Percentiles rank a stretch among this genome's conserved stretches.
Evolutionary conservation across 2,888 invertebrate genomes (phyloP).

Genomic region (Acanthacorydalis orientalis): DNA sequence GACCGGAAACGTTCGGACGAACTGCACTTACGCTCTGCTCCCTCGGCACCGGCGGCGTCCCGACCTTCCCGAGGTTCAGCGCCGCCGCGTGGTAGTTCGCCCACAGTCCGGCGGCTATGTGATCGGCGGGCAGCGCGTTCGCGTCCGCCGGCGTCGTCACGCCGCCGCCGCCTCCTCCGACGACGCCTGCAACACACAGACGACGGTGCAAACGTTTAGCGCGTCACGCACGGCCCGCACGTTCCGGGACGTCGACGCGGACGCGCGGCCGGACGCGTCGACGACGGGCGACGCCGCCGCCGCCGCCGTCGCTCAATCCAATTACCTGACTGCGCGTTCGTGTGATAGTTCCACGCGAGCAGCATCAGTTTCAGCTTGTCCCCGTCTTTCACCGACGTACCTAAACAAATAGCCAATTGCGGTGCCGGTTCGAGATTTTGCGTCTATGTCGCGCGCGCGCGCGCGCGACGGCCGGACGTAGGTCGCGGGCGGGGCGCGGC

Average conservation of each 20-base stretch:
- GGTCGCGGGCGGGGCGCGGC: too few species aligned
- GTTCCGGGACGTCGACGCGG: too few species aligned
- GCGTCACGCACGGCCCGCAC: neutral
- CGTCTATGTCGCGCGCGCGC: too few species aligned
- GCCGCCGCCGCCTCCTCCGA: constrained; percentile 19
- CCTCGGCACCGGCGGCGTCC: constrained; percentile 34
- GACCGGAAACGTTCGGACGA: too few species aligned
- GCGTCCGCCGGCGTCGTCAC: neutral
- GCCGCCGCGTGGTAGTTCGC: constrained; percentile 63
- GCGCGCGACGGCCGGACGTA: too few species aligned
- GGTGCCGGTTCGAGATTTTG: too few species aligned
- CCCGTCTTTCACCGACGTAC: constrained; percentile 56
- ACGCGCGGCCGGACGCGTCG: too few species aligned
- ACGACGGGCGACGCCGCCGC: too few species aligned
- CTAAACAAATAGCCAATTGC: constrained; percentile 29
- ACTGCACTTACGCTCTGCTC: constrained; percentile 50
- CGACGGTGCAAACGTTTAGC: neutral
- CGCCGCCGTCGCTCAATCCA: too few species aligned
- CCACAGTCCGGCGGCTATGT: constrained; percentile 65
- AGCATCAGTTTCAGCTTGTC: constrained; percentile 80
- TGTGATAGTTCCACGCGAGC: constrained; percentile 77
- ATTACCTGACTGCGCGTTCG: constrained; percentile 22
- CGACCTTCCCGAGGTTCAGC: constrained; percentile 46
- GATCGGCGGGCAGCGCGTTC: constrained; percentile 14
- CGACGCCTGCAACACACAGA: neutral